These are phyloP conservation scores for Iguana delicatissima DNA, from an alignment of 2,797 vertebrate species.

Conservation along the genomic window DNA sequence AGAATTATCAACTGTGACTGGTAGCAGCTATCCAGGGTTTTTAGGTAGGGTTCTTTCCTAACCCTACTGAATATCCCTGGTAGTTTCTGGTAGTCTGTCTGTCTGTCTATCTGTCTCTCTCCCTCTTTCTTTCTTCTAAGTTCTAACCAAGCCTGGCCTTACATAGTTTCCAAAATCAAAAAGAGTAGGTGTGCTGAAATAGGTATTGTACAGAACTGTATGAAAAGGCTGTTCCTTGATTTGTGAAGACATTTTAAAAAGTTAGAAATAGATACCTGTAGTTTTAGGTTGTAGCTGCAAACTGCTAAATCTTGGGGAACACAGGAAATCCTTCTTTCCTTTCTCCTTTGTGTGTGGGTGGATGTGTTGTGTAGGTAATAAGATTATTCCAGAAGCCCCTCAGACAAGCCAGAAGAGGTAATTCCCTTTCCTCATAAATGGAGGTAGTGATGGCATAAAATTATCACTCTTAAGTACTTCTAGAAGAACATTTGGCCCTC, in stretches of 20 bases:
- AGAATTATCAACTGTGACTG: no score
- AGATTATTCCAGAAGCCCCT: neutral
- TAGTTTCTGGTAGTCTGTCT: no score
- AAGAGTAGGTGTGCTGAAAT: neutral
- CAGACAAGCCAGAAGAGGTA: neutral
- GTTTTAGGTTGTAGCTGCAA: neutral
- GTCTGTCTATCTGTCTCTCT: no score
- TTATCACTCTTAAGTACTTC: neutral
- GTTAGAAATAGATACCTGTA: neutral
- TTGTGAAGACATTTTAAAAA: neutral
- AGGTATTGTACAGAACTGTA: neutral
- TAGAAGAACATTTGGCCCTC: neutral
- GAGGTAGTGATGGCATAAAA: neutral
- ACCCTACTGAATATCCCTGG: no score
- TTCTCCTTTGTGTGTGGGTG: no score
- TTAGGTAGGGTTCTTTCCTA: no score
- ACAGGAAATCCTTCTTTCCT: neutral
- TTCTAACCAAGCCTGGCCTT: neutral
- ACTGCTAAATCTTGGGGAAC: neutral
- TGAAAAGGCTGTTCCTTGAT: neutral
- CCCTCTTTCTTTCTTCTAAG: neutral
- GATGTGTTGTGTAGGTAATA: neutral
- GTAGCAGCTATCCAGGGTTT: no score
- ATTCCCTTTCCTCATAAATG: neutral
- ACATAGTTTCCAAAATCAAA: neutral